Conservation (phyloP, 1,140 invertebrate species). For the Chelonus insularis region DNA sequence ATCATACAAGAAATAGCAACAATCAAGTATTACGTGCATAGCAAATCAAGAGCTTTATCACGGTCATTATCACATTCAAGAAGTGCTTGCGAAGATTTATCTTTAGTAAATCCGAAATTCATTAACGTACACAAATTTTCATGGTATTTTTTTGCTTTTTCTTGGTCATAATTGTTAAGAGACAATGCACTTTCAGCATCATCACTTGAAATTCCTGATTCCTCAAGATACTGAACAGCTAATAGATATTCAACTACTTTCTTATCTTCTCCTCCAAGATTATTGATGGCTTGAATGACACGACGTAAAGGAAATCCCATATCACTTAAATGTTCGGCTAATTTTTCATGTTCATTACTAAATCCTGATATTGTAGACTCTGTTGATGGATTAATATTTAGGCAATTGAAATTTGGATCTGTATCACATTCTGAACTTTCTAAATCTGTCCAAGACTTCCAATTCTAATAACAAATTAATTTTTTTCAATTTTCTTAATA, state of each 20-base stretch:
- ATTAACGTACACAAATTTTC: slow-evolving; percentile 69
- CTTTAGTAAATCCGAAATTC: slow-evolving; percentile 81
- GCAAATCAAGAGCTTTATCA: slow-evolving; percentile 83
- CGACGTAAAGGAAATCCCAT: slow-evolving; percentile 86
- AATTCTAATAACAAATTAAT: slow-evolving; percentile 44
- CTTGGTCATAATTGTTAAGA: slow-evolving; percentile 56
- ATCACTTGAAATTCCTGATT: slow-evolving; percentile 71
- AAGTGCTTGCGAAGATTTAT: slow-evolving; percentile 73
- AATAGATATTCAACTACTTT: slow-evolving; percentile 68
- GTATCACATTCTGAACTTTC: slow-evolving; percentile 39
- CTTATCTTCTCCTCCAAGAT: slow-evolving; percentile 74
- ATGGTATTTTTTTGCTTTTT: slow-evolving; percentile 61
- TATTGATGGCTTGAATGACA: slow-evolving; percentile 73
- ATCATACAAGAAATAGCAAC: too few relatives aligned
- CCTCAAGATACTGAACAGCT: slow-evolving; percentile 64
- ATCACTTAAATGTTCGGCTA: slow-evolving; percentile 72
- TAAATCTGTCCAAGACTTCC: slow-evolving; percentile 52
- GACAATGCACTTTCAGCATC: slow-evolving; percentile 62
- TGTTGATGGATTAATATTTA: slow-evolving; percentile 27
- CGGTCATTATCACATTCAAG: slow-evolving; percentile 78
- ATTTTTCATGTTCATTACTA: slow-evolving; percentile 62
- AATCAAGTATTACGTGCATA: slow-evolving; percentile 74
- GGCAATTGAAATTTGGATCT: slow-evolving; percentile 18
- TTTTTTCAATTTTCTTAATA: slow-evolving; percentile 10
- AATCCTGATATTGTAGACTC: slow-evolving; percentile 41